phyloP scores from a whole-genome alignment of 2,888 invertebrate genomes.

The Tridacna gigas region DNA sequence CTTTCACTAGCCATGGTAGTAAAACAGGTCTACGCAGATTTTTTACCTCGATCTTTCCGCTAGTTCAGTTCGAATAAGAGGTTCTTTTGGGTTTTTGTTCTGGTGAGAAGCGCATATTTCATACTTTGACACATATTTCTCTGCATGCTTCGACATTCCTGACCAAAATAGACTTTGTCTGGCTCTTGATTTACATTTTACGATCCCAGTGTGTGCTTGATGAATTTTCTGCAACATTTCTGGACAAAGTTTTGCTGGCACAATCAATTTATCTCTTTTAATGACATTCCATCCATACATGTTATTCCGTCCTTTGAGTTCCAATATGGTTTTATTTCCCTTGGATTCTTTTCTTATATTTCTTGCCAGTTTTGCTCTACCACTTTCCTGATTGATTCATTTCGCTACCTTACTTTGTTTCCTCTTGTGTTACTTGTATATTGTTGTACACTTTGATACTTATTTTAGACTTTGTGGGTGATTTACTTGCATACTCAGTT shows the following conservation, averaged over 20 bases:
- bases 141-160: conserved; percentile 46
- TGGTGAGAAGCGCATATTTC: not conserved
- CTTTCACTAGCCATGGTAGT: not conserved
- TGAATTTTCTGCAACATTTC: conserved; percentile 57
- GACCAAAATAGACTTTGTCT: conserved; percentile 64
- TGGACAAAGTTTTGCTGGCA: conserved; percentile 43
- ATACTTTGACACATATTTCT: conserved; percentile 33
- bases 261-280: conserved; percentile 34
- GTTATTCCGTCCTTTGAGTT: no score
- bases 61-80: not conserved
- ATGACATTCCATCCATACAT: no score
- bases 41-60: not conserved
- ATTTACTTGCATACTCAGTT: no score
- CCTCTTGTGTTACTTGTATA: no score
- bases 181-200: conserved; percentile 54
- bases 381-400: no score
- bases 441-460: no score
- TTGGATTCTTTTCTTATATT: no score
- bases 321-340: no score
- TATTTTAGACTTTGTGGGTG: no score
- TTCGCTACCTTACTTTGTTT: no score
- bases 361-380: no score
- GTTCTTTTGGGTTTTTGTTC: not conserved
- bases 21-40: not conserved
- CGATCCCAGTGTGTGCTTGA: conserved; percentile 59